These are phyloP conservation scores for Eonycteris spelaea DNA, from an alignment of 2,113 vertebrate species.

Conservation along the genomic window DNA sequence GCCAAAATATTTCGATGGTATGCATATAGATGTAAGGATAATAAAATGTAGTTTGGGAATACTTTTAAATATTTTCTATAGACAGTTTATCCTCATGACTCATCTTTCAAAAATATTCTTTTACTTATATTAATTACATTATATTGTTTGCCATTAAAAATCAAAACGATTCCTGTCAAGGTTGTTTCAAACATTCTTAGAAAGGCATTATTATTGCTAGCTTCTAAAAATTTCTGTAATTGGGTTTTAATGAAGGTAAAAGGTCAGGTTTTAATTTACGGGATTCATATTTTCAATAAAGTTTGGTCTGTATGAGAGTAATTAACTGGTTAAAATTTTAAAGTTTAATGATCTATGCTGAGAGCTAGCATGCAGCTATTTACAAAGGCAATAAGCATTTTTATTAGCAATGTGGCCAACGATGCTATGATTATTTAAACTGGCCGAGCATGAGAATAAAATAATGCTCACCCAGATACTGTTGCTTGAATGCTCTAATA, in stretches of 20 bases:
- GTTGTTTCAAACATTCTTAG: background rate
- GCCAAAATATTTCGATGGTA: background rate
- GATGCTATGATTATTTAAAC: background rate
- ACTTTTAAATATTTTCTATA: conserved; percentile 3
- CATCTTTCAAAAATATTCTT: background rate
- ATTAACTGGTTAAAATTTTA: background rate
- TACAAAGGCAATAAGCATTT: background rate
- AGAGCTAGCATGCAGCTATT: background rate
- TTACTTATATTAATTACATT: background rate
- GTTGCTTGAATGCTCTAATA: background rate
- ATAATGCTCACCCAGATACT: background rate
- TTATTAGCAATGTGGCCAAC: background rate
- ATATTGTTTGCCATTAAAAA: background rate
- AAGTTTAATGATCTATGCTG: background rate
- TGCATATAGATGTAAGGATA: background rate
- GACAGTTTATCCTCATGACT: background rate
- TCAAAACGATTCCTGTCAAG: background rate
- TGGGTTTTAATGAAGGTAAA: background rate
- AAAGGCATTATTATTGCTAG: background rate
- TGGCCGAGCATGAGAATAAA: background rate
- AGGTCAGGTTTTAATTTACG: background rate
- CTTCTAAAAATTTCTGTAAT: background rate
- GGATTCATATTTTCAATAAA: background rate
- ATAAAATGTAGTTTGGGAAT: background rate
- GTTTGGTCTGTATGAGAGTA: background rate